Percentiles rank a stretch among this genome's conserved stretches.
These are phyloP conservation scores for Oryzias melastigma DNA, from an alignment of 2,113 vertebrate species.

Conservation along the genomic window DNA sequence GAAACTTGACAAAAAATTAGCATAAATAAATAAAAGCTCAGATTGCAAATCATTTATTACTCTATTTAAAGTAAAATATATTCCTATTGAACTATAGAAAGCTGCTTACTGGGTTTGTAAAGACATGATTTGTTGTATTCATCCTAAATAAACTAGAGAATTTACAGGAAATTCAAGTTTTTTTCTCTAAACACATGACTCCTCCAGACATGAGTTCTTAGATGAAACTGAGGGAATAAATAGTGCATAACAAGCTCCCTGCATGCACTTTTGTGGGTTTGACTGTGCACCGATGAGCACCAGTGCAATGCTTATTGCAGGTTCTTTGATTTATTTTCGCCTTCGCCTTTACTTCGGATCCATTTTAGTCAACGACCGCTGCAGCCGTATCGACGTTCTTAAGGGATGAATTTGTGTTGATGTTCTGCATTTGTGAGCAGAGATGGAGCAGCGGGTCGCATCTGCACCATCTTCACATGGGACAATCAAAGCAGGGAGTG, in stretches of 20 bases:
- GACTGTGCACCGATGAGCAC: slow-evolving; percentile 8
- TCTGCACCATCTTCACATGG: slow-evolving; percentile 43
- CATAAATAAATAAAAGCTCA: no score
- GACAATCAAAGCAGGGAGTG: slow-evolving; percentile 50
- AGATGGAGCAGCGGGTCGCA: slow-evolving; percentile 14
- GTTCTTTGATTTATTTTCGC: slow-evolving; percentile 44
- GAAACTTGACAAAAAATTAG: no score
- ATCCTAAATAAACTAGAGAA: no score
- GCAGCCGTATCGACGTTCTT: slow-evolving; percentile 17
- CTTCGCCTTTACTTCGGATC: slow-evolving; percentile 16
- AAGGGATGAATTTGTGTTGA: slow-evolving; percentile 4
- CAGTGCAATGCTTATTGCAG: slow-evolving; percentile 2
- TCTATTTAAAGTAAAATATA: no score
- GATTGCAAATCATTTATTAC: no score
- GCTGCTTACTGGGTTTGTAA: no score
- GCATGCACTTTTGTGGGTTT: slow-evolving; percentile 1
- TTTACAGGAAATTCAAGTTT: no score
- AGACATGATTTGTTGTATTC: no score
- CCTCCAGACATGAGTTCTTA: no score
- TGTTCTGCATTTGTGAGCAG: slow-evolving; percentile 15
- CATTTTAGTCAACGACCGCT: slow-evolving; percentile 3
- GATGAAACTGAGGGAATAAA: background rate
- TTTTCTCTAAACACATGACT: no score
- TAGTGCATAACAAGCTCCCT: background rate
- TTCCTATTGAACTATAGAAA: no score